Evolutionary conservation across 2,797 vertebrate species (phyloP).

Genomic region (Propithecus perrieri): DNA sequence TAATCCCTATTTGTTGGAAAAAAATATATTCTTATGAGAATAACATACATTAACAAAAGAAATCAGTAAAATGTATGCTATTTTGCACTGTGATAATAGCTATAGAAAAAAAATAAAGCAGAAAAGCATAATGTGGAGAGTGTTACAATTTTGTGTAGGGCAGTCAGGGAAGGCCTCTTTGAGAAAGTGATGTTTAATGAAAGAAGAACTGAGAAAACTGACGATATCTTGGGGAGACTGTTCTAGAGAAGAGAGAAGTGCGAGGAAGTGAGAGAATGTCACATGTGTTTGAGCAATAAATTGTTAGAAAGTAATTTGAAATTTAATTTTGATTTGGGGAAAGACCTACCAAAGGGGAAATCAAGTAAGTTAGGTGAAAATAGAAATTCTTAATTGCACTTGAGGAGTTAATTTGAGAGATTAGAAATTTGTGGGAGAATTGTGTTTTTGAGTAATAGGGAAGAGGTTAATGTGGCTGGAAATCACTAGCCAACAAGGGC

Average conservation of each 20-base stretch:
- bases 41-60: background rate
- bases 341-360: background rate
- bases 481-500: background rate
- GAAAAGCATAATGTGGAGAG: background rate
- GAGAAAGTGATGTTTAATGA: background rate
- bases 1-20: background rate
- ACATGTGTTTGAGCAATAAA: background rate
- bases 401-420: background rate
- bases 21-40: background rate
- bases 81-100: background rate
- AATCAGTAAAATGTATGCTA: background rate
- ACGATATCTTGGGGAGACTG: background rate
- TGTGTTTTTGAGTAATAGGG: background rate
- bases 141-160: background rate
- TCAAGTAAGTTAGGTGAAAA: background rate
- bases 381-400: background rate
- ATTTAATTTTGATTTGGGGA: background rate
- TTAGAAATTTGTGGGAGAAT: background rate
- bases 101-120: background rate
- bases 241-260: background rate
- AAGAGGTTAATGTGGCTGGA: background rate
- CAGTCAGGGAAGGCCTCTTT: background rate
- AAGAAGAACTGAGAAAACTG: background rate
- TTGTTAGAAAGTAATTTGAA: background rate
- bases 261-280: background rate